A percentile compares a stretch with the other conserved stretches of the same genome.
Conservation (phyloP, 2,113 vertebrate species). For the Corythornis vintsioides region DNA sequence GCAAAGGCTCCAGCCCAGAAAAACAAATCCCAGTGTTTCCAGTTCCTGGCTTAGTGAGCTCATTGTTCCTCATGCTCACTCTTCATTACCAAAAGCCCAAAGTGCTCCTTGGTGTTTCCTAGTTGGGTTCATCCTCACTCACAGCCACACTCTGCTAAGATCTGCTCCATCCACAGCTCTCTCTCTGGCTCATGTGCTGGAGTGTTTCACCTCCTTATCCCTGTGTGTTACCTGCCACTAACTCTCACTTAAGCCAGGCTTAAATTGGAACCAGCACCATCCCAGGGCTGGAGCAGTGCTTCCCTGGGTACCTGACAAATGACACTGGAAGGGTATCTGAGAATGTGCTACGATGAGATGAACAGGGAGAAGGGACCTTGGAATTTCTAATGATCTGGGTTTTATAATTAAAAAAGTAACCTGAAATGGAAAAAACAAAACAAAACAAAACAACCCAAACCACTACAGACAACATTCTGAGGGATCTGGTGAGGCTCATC, state of each 20-base stretch:
- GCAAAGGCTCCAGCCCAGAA: neutral
- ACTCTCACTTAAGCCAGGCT: neutral
- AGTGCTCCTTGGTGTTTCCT: neutral
- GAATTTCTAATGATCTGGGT: neutral
- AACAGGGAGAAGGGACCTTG: neutral
- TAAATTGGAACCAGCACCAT: neutral
- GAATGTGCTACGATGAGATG: neutral
- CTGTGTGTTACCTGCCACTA: neutral
- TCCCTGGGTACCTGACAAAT: neutral
- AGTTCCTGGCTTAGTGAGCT: neutral
- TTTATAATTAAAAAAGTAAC: neutral
- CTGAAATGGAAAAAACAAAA: neutral
- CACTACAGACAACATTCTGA: neutral
- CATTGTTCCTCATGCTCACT: neutral
- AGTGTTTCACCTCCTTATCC: neutral
- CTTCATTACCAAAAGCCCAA: neutral
- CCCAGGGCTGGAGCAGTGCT: neutral
- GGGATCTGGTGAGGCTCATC: neutral
- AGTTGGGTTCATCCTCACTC: neutral
- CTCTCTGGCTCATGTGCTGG: accelerated
- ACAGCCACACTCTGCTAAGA: neutral
- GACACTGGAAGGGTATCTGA: neutral
- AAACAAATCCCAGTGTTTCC: neutral
- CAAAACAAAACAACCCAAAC: too few species aligned
- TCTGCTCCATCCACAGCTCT: neutral